These are phyloP conservation scores for Criorhina ranunculi DNA, from an alignment of 2,888 invertebrate genomes.

Conservation along the genomic window DNA sequence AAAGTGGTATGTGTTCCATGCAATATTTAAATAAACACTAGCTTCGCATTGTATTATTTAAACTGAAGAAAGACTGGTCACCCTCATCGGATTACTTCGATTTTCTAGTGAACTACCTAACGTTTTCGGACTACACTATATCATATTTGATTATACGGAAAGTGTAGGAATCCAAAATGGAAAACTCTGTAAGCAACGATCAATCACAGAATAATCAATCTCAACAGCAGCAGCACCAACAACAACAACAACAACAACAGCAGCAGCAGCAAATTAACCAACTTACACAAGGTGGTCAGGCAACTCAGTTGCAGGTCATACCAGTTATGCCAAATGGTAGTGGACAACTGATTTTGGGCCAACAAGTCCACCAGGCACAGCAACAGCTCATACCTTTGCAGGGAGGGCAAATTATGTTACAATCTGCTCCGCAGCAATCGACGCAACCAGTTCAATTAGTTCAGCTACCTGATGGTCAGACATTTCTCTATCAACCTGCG, in stretches of 20 bases:
- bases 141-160: slow-evolving; percentile 8
- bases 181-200: slow-evolving; percentile 76
- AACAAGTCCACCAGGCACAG: slow-evolving; percentile 80
- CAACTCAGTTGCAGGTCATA: slow-evolving; percentile 81
- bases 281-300: slow-evolving; percentile 69
- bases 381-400: slow-evolving; percentile 82
- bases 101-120: slow-evolving; percentile 83
- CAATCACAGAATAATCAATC: slow-evolving; percentile 78
- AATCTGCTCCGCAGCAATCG: slow-evolving; percentile 81
- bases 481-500: slow-evolving; percentile 92
- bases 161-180: slow-evolving; percentile 36
- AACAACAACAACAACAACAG: slow-evolving; percentile 65
- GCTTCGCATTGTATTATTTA: slow-evolving; percentile 55
- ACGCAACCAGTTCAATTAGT: slow-evolving; percentile 89
- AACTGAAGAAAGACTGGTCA: slow-evolving; percentile 81
- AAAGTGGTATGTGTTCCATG: slow-evolving; percentile 83
- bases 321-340: slow-evolving; percentile 81
- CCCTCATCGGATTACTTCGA: slow-evolving; percentile 83
- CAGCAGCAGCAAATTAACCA: slow-evolving; percentile 69
- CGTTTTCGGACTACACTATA: slow-evolving; percentile 52
- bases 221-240: slow-evolving; percentile 62
- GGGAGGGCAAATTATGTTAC: slow-evolving; percentile 83
- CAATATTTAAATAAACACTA: slow-evolving; percentile 43
- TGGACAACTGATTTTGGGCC: slow-evolving; percentile 83
- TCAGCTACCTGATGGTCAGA: slow-evolving; percentile 96